Base-by-base conservation (phyloP, 2,888 invertebrate species). In the Galeruca laticollis region DNA sequence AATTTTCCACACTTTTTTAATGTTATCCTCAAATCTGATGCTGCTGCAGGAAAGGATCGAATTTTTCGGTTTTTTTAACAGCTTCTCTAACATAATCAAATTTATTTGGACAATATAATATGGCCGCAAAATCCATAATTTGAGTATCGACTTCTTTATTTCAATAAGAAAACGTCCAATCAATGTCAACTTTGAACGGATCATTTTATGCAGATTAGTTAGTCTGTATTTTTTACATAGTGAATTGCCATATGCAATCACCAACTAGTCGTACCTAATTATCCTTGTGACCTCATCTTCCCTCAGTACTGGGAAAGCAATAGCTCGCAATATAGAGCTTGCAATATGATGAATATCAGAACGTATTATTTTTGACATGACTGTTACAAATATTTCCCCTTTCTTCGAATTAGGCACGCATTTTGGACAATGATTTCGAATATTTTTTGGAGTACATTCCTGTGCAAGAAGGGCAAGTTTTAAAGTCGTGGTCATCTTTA, bases 391-490 rank as follows among this genome's bases (percentile, higher is more conserved):
- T 56, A 21, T 56, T n/a, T 18, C 56, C 26, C 56, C 56, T 18
- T 56, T 56, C 33, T 56, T 56, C 40, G 13, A 40, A 40, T 40
- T 13, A 40, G 40, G 21, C 56, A 56, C 56, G 10, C 56, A 59
- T 43, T 60, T 60, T 60, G 60, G 60, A 26, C 43, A 60, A 60
- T 60, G 60, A 43, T 60, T 60, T 47, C 60, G 40, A 60, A 60
- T 60, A 18, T 43, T 60, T 60, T 20, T 60, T 60, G 0, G 59
- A 59, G 43, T 60, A 60, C 60, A 60, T 6, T 15, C 60, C 60
- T 60, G 18, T 40, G 60, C 60, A 60, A 40, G 60, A 40, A 60
- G 60, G 60, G 43, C 40, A 60, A 43, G 60, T 60, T 40, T 60
- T 60, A 40, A 35, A 60, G 43, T 60, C 60, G n/a, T 1, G 18